Conservation (phyloP, 2,888 invertebrate genomes). For the Dione vanillae region DNA sequence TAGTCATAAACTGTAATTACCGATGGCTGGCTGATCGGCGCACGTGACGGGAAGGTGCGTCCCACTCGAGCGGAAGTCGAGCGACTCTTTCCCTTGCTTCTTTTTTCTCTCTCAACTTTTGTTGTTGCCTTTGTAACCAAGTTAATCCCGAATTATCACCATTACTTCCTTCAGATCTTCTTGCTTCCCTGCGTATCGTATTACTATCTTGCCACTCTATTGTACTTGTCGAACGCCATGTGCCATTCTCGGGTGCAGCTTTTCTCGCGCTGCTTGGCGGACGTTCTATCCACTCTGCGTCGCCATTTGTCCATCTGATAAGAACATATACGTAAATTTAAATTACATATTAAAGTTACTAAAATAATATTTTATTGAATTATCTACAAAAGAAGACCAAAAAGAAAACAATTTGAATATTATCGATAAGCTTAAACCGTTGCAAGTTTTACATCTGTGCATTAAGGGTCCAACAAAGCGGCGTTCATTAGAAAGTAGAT, state of each 20-base stretch:
- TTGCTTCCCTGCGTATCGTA: constrained; percentile 65
- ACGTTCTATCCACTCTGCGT: constrained; percentile 73
- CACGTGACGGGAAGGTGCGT: constrained; percentile 75
- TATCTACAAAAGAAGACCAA: too few species aligned
- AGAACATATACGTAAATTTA: constrained; percentile 42
- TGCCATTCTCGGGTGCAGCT: constrained; percentile 68
- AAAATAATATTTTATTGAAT: neutral
- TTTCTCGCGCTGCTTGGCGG: constrained; percentile 65
- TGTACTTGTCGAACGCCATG: constrained; percentile 74
- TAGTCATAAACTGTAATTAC: constrained; percentile 52
- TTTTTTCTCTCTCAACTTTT: constrained; percentile 90
- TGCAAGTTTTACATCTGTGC: constrained; percentile 6
- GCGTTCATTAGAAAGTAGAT: constrained; percentile 69
- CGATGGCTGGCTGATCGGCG: constrained; percentile 81
- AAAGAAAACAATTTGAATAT: neutral
- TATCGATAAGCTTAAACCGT: neutral
- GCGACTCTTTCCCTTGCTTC: constrained; percentile 90
- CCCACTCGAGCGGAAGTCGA: constrained; percentile 88
- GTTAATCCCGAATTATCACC: constrained; percentile 84
- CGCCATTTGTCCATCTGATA: constrained; percentile 76
- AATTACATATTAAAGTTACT: neutral
- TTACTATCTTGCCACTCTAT: constrained; percentile 70
- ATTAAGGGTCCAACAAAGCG: constrained; percentile 43
- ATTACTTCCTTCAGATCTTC: constrained; percentile 68
- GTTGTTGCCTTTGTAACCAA: constrained; percentile 93